A percentile compares a stretch with the other conserved stretches of the same genome.
Conservation (phyloP, 2,888 invertebrate genomes). For the Megaustenia siamemsis region DNA sequence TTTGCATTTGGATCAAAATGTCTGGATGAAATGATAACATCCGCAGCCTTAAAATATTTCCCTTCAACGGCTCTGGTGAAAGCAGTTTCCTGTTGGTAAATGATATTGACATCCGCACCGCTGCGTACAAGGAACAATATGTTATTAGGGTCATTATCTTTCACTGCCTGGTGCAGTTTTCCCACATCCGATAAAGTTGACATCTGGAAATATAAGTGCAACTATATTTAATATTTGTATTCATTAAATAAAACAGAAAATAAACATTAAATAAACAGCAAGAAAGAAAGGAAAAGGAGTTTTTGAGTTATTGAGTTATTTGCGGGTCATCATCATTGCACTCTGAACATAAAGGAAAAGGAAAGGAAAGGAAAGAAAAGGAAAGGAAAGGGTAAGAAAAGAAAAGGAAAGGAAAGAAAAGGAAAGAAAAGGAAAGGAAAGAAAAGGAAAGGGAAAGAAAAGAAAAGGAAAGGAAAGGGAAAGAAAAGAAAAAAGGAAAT, state of each 20-base stretch:
- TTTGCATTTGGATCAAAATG: slow-evolving; percentile 55
- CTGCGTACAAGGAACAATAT: neutral
- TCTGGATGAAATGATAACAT: slow-evolving; percentile 45
- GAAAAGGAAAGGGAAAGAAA: neutral
- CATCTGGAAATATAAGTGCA: neutral
- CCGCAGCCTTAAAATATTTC: slow-evolving; percentile 29
- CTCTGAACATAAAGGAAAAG: too few species aligned
- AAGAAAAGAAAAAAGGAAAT: too few species aligned
- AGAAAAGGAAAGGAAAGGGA: neutral
- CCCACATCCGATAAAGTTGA: neutral
- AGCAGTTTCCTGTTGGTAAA: slow-evolving; percentile 55
- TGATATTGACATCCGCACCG: slow-evolving; percentile 56
- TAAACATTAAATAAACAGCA: neutral
- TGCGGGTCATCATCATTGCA: too few species aligned
- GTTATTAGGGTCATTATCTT: neutral
- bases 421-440: neutral
- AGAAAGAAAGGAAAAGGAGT: slow-evolving; percentile 1
- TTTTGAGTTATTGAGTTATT: too few species aligned
- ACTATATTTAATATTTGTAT: neutral
- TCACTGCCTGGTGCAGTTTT: neutral
- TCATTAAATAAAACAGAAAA: neutral
- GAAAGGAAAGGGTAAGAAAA: too few species aligned
- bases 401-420: neutral
- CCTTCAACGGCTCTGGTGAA: slow-evolving; percentile 56
- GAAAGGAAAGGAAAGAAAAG: neutral